Evolutionary conservation across 2,797 vertebrate genomes (phyloP).

Genomic region (Lepilemur septentrionalis): DNA sequence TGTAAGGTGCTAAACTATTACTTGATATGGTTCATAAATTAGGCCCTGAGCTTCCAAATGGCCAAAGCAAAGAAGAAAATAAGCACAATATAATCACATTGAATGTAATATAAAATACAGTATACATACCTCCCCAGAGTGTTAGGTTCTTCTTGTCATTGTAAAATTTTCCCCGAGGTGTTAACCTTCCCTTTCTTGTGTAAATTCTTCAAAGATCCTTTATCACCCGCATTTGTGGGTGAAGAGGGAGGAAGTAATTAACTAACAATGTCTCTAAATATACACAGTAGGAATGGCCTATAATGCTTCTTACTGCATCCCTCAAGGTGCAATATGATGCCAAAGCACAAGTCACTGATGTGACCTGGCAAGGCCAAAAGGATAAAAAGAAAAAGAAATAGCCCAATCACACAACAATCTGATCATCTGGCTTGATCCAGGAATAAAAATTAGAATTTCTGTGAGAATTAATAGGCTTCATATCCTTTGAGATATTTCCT

Average conservation of each 20-base stretch:
- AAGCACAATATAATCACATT: not conserved
- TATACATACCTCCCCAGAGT: not conserved
- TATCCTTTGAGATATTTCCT: not conserved
- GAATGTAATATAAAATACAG: not conserved
- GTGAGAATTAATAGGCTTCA: not conserved
- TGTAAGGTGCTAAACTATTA: not conserved
- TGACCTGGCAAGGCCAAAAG: not conserved
- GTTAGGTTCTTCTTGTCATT: not conserved
- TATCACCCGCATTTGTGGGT: not conserved
- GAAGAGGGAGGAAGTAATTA: not conserved
- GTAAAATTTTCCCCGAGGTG: not conserved
- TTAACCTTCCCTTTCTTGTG: not conserved
- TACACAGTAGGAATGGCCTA: not conserved
- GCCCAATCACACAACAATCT: not conserved
- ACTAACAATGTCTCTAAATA: not conserved
- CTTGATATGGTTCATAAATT: not conserved
- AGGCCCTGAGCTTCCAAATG: not conserved
- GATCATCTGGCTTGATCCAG: not conserved
- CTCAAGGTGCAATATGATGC: not conserved
- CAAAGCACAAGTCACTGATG: not conserved
- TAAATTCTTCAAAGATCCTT: not conserved
- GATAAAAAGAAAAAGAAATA: not conserved
- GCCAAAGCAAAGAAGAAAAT: slow-evolving; percentile 22
- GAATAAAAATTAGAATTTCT: slow-evolving; percentile 1
- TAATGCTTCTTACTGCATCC: not conserved